phyloP scores from a whole-genome alignment of 1,140 invertebrate genomes.

The Vollenhovia emeryi region DNA sequence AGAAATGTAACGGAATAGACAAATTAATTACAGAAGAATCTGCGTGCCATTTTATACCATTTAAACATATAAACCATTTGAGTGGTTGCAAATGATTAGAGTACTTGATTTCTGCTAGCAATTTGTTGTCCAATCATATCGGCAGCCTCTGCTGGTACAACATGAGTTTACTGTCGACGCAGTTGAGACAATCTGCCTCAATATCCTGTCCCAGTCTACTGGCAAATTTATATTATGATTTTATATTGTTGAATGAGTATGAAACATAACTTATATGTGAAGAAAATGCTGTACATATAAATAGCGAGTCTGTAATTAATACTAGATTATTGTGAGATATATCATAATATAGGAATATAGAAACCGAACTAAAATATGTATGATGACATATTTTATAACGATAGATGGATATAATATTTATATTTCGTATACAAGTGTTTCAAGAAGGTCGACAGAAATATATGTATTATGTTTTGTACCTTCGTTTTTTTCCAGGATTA shows the following conservation, averaged over 20 bases:
- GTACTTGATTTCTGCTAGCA: not conserved
- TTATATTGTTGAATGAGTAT: not conserved
- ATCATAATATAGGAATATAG: not conserved
- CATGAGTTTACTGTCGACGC: not conserved
- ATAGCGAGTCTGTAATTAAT: not conserved
- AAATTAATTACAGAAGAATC: not conserved
- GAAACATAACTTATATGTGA: not conserved
- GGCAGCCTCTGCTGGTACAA: not conserved
- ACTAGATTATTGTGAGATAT: not conserved
- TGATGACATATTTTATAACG: conserved; percentile 30
- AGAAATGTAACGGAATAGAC: not conserved
- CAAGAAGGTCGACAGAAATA: conserved; percentile 1
- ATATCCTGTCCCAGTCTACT: not conserved
- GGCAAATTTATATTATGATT: not conserved
- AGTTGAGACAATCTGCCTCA: not conserved
- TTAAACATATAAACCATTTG: not conserved
- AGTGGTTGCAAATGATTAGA: no score
- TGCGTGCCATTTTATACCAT: not conserved
- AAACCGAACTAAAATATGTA: not conserved
- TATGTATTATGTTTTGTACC: conserved; percentile 28
- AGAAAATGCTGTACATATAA: not conserved
- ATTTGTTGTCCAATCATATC: not conserved
- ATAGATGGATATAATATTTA: conserved; percentile 29
- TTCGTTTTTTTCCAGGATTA: conserved; percentile 29
- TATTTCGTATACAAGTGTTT: conserved; percentile 22